These are phyloP conservation scores for Anoplophora glabripennis DNA, from an alignment of 1,140 invertebrate genomes.

Conservation along the genomic window DNA sequence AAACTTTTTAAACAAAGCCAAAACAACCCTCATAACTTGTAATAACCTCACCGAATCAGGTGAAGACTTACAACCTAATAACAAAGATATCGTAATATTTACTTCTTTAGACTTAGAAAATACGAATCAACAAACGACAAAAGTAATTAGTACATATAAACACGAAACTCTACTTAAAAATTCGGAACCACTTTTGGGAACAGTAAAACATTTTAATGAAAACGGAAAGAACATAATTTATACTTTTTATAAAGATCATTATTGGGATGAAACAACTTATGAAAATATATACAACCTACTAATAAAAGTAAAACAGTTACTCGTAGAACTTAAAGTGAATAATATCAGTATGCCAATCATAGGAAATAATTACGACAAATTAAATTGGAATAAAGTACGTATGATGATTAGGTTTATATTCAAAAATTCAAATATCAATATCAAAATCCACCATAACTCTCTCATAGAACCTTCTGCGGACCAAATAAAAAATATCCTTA, in stretches of 20 bases:
- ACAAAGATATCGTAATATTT: too few relatives aligned
- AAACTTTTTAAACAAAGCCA: too few relatives aligned
- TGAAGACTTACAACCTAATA: too few relatives aligned
- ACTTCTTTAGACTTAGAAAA: too few relatives aligned
- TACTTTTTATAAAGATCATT: slow-evolving; percentile 25
- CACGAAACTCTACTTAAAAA: too few relatives aligned
- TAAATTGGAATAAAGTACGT: slow-evolving; percentile 27
- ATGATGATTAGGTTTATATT: slow-evolving; percentile 28
- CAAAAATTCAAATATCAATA: slow-evolving; percentile 19
- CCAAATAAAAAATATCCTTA: slow-evolving; percentile 25
- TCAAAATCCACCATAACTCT: slow-evolving; percentile 22
- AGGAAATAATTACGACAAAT: slow-evolving; percentile 11
- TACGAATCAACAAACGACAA: too few relatives aligned
- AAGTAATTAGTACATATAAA: too few relatives aligned
- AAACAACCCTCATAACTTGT: too few relatives aligned
- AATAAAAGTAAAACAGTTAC: slow-evolving; percentile 16
- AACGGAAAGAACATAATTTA: slow-evolving; percentile 14
- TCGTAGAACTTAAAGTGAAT: slow-evolving; percentile 18
- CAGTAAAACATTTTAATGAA: neutral
- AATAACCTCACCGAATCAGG: too few relatives aligned
- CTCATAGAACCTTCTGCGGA: slow-evolving; percentile 15
- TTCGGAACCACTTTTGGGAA: too few relatives aligned
- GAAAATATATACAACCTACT: slow-evolving; percentile 23
- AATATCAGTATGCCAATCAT: slow-evolving; percentile 16
- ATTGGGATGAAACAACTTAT: slow-evolving; percentile 25